Evolutionary conservation across 2,797 vertebrate genomes (phyloP).

Genomic region (Caiman crocodilus): DNA sequence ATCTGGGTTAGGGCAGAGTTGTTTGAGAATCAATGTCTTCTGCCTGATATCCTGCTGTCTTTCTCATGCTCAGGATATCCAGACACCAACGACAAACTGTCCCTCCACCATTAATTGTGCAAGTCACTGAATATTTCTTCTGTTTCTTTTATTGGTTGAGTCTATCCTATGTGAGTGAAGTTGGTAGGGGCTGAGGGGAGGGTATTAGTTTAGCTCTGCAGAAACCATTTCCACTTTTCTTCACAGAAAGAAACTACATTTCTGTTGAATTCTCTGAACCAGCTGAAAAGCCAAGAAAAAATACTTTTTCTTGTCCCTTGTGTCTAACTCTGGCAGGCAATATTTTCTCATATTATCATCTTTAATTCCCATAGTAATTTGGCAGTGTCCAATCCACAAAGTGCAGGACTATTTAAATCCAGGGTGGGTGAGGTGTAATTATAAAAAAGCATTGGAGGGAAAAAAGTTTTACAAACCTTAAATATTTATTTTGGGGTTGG

Average conservation of each 20-base stretch:
- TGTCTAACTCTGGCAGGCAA: constrained; percentile 64
- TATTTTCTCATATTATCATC: constrained; percentile 66
- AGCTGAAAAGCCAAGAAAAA: constrained; percentile 67
- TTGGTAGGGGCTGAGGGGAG: background rate
- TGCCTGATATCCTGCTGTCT: background rate
- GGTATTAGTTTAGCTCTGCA: background rate
- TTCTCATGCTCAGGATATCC: background rate
- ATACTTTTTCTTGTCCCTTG: constrained; percentile 65
- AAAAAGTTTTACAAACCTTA: background rate
- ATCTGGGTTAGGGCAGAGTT: background rate
- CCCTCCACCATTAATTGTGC: constrained; percentile 15
- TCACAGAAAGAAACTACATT: constrained; percentile 27
- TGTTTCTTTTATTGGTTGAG: constrained; percentile 5
- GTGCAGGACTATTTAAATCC: constrained; percentile 26
- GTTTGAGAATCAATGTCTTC: background rate
- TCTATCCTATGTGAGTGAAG: background rate
- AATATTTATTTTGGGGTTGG: constrained; percentile 6
- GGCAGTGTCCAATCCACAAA: constrained; percentile 60
- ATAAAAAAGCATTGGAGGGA: background rate
- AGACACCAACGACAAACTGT: background rate
- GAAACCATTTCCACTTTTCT: background rate
- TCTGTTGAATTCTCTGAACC: constrained; percentile 65
- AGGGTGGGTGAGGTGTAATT: constrained; percentile 10
- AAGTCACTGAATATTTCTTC: constrained; percentile 39
- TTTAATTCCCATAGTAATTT: constrained; percentile 60